Base-by-base conservation (phyloP, 2,797 vertebrate species). In the Sebastes kiyomatsui region DNA sequence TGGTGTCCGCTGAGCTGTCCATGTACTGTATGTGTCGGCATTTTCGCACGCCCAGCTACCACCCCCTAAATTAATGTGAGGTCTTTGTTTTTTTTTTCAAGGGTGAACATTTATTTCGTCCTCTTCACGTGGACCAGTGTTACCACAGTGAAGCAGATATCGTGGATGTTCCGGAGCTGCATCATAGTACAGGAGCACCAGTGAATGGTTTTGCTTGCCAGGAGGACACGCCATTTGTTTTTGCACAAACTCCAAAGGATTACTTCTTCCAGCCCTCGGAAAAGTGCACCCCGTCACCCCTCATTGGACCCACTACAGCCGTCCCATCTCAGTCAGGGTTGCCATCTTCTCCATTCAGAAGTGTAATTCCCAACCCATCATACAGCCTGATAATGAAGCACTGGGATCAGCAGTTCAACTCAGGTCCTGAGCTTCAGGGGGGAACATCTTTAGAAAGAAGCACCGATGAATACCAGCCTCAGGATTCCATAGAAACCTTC, bases 91-190 rank as follows among this genome's bases (percentile, higher is more conserved):
- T 73, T 75, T 27, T 25, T 75, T 75, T 81, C 18, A 72, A 94
- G 93, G 55, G 3, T 49, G 59, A 60, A 10, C 11, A 42, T 1
- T 8, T 2, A 10, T 35, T 6, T 35, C 35, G 1, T 55, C 54
- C 22, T 12, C 23, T 69, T 23, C 4, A 1, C 1, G 1, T 72
- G 93, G 95, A 96, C 27, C 94, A 92, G 0, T 95, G 94, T 68
- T 94, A 90, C 1, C 93, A 93, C 7, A 95, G 91, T 73, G 95
- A 94, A 46, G 92, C 93, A 3, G 92, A 96, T 61, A 90, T 95
- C 42, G 79, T 96, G 61, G 94, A 94, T 23, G 35, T 90, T 67
- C 74, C 67, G 1, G 68, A 82, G 54, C 59, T 86, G 55, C 33
- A 42, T 2, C 46, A 2, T 42, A 72, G 80, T 70, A 2, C 23